Evolutionary conservation across 2,113 vertebrate genomes (phyloP).

Genomic region (Mus pahari): DNA sequence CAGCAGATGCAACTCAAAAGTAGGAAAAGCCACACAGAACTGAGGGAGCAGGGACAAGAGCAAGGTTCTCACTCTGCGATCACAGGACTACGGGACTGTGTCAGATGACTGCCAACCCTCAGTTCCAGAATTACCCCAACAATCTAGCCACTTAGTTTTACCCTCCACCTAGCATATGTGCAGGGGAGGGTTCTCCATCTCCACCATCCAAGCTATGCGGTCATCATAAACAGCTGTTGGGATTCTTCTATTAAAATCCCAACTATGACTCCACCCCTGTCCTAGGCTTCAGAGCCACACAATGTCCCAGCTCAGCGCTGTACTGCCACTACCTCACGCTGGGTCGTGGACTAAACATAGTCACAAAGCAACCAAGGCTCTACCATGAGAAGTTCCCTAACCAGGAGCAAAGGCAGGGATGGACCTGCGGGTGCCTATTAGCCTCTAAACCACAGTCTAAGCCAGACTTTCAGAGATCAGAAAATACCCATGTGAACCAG

Average conservation of each 20-base stretch:
- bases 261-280: not conserved
- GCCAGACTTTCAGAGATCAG: slow-evolving; percentile 2
- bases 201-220: not conserved
- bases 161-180: not conserved
- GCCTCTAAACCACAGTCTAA: not conserved
- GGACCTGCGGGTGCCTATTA: not conserved
- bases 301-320: slow-evolving; percentile 48
- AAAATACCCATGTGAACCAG: not conserved
- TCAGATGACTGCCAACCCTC: not conserved
- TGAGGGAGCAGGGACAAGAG: not conserved
- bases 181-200: not conserved
- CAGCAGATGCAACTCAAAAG: not conserved
- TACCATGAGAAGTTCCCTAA: not conserved
- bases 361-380: slow-evolving; percentile 29
- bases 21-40: not conserved
- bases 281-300: not conserved
- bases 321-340: not conserved
- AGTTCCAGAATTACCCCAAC: not conserved
- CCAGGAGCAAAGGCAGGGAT: not conserved
- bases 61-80: not conserved
- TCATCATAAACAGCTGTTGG: not conserved
- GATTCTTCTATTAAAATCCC: slow-evolving; percentile 6
- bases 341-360: not conserved
- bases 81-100: not conserved
- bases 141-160: slow-evolving; percentile 15